Evolutionary conservation across 2,797 vertebrate species (phyloP), one percentile per base, ranked within the genome.

Genomic region (Mionectes olivaceus): DNA sequence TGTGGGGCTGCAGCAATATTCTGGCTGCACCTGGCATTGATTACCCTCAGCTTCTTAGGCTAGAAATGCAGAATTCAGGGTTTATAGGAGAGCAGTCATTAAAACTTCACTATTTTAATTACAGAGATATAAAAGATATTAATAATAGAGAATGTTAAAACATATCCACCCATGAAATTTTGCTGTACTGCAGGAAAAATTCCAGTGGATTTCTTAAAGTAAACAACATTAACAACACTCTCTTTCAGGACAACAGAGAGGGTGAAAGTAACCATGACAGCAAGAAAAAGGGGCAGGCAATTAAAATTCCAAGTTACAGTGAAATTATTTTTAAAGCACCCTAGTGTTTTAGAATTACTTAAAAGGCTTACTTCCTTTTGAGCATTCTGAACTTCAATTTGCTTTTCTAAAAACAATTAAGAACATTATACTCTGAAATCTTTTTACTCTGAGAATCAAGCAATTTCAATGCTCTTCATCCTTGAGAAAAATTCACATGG

Each of bases 31-130:
- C 97, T 97, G 96, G 87, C 71, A 81, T 83, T 95, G 71, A 91
- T 83, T 90, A 78, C 78, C 92, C 83, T 95, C 88, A 55, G 83
- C 74, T 94, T 96, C 96, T 97, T 94, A 57, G 88, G 90, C 93
- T 95, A 90, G 76, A 94, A 93, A 91, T 94, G 91, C 91, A 94
- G 76, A 83, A 96, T 90, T 93, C 78, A 80, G 88, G 81, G 83
- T 95, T 97, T 96, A 96, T 97, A 97, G 89, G 73, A 96, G 30
- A 95, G 16, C 65, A 93, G 76, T 89, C 95, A 93, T 96, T 96
- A 95, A 97, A 97, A 94, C 83, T 83, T 94, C 59, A 67, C 88
- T 92, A 96, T 91, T 96, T 89, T 81, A 96, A 97, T 89, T 93
- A 96, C 93, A 96, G 95, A 95, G 90, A 83, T 90, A 95, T 89